Conservation (phyloP, 1,140 invertebrate genomes). For the Apis laboriosa region DNA sequence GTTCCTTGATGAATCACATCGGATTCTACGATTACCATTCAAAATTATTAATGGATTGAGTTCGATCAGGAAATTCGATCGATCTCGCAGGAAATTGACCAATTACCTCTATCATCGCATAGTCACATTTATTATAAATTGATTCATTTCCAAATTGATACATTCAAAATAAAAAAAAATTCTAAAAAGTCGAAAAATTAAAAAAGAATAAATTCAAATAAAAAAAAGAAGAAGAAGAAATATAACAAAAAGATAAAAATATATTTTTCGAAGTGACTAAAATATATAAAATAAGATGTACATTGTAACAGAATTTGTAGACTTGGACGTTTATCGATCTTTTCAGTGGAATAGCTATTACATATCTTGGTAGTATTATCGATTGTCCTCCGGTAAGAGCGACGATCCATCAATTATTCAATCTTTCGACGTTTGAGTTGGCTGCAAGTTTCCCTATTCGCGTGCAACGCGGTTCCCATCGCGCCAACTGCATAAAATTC, state of each 20-base stretch:
- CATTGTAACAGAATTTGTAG: background rate
- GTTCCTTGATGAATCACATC: background rate
- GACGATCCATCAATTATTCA: conserved; percentile 56
- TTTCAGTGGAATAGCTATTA: conserved; percentile 53
- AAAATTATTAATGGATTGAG: background rate
- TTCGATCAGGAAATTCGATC: conserved; percentile 3
- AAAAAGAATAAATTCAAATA: no score
- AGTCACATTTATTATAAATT: background rate
- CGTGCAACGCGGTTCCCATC: background rate
- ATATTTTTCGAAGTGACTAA: background rate
- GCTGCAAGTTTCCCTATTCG: conserved; percentile 25
- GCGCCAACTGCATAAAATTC: conserved; percentile 18
- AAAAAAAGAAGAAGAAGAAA: background rate
- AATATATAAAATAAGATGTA: background rate
- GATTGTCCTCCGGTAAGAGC: conserved; percentile 37
- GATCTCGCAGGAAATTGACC: conserved; percentile 27
- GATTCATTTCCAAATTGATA: background rate
- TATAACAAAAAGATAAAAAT: background rate
- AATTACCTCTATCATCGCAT: background rate
- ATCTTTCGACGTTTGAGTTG: conserved; percentile 31
- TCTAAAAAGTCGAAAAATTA: background rate
- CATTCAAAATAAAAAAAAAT: background rate
- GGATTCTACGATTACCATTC: background rate
- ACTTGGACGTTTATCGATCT: conserved; percentile 31
- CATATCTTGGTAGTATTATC: conserved; percentile 52